Percentiles rank a stretch among this genome's conserved stretches.
These are phyloP conservation scores for Neoarius graeffei DNA, from an alignment of 2,113 vertebrate genomes.

Conservation along the genomic window DNA sequence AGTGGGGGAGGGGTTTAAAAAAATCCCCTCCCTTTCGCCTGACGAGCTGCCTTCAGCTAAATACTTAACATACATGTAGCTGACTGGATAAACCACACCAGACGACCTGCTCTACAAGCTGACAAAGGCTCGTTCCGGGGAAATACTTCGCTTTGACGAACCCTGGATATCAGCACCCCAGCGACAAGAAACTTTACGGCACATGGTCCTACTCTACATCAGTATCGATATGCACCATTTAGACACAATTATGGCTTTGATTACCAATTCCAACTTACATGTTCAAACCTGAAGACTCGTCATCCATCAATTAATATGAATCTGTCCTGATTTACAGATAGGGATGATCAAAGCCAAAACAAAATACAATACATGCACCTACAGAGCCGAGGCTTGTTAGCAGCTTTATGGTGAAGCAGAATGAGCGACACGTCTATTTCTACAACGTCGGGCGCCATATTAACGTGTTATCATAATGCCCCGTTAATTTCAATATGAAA, in stretches of 20 bases:
- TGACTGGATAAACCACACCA: background rate
- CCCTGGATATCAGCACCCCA: too few species aligned
- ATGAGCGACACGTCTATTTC: background rate
- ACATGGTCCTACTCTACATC: background rate
- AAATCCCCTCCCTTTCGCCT: too few species aligned
- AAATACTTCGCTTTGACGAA: background rate
- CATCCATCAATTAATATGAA: background rate
- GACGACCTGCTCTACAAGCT: background rate
- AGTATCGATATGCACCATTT: background rate
- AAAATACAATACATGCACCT: background rate
- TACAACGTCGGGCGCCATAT: background rate
- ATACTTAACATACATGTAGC: background rate
- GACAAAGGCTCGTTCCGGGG: background rate
- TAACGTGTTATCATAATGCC: conserved; percentile 43
- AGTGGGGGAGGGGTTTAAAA: too few species aligned
- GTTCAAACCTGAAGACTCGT: background rate
- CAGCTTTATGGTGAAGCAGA: conserved; percentile 60
- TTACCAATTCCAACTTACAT: background rate
- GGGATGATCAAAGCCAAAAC: background rate
- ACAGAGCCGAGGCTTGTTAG: conserved; percentile 49
- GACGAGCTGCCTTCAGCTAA: background rate
- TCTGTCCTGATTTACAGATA: background rate
- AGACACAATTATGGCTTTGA: conserved; percentile 16
- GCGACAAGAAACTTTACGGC: too few species aligned
- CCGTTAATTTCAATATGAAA: conserved; percentile 48